Percentiles rank a stretch among this genome's conserved stretches.
Conservation (phyloP, 1,140 invertebrate species). For the Atta colombica region DNA sequence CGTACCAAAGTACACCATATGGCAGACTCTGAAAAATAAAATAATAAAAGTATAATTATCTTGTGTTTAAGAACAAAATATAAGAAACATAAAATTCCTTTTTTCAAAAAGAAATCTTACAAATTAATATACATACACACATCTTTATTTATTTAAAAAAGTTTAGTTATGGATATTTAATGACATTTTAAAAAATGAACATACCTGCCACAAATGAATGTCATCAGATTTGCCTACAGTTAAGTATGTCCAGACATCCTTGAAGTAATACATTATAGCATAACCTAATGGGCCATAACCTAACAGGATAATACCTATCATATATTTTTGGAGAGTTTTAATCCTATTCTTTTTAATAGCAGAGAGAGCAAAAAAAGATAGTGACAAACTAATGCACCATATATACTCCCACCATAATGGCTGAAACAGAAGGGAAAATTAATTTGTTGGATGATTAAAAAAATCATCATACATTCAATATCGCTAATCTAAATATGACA, state of each 20-base stretch:
- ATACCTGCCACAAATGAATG: conserved; percentile 93
- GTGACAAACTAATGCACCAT: conserved; percentile 95
- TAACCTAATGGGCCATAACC: conserved; percentile 94
- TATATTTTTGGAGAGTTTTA: conserved; percentile 92
- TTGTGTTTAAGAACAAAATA: not conserved
- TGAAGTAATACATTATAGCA: conserved; percentile 93
- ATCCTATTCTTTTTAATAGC: conserved; percentile 95
- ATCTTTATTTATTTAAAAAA: not conserved
- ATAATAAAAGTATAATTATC: not conserved
- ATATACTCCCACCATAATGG: conserved; percentile 97
- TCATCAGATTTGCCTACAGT: conserved; percentile 89
- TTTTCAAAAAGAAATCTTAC: not conserved
- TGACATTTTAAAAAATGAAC: not conserved
- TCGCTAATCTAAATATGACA: not conserved
- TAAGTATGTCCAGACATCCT: conserved; percentile 94
- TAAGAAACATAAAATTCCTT: not conserved
- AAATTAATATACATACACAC: not conserved
- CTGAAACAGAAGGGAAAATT: conserved; percentile 81
- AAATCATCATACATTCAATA: not conserved
- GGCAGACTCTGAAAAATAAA: conserved; percentile 91
- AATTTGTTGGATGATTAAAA: not conserved
- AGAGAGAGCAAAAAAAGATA: conserved; percentile 94
- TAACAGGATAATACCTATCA: conserved; percentile 92
- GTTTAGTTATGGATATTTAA: not conserved
- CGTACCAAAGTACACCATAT: conserved; percentile 97